phyloP scores from a whole-genome alignment of 2,113 vertebrate genomes.

The Tachycineta bicolor region DNA sequence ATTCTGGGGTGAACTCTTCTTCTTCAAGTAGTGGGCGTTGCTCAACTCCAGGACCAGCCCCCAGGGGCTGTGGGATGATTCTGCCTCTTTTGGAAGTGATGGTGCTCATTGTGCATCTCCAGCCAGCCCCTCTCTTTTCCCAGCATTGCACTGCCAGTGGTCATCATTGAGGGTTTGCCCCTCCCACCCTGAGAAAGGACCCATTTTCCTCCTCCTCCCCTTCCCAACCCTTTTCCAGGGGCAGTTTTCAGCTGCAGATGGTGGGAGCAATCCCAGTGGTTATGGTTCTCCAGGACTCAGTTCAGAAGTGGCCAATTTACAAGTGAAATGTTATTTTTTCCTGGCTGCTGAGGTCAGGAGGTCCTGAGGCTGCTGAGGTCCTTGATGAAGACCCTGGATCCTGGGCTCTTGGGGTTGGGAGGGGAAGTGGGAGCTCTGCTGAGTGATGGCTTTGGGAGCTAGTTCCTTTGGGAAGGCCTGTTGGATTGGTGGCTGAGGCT shows the following conservation, averaged over 20 bases:
- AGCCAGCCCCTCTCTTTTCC: neutral
- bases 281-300: rapidly evolving
- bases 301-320: neutral
- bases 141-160: rapidly evolving
- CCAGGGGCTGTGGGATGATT: neutral
- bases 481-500: rapidly evolving
- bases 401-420: neutral
- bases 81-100: neutral
- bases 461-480: neutral
- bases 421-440: neutral
- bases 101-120: neutral
- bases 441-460: neutral
- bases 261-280: neutral
- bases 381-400: neutral
- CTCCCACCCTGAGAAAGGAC: neutral
- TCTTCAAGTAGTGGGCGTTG: rapidly evolving
- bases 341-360: neutral
- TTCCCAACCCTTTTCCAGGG: neutral
- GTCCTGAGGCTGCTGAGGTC: neutral
- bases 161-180: neutral
- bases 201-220: neutral
- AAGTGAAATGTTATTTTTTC: neutral
- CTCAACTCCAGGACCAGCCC: neutral
- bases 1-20: neutral
- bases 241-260: neutral